phyloP scores from a whole-genome alignment of 2,113 vertebrate species.

The Nannobrachium achirus region DNA sequence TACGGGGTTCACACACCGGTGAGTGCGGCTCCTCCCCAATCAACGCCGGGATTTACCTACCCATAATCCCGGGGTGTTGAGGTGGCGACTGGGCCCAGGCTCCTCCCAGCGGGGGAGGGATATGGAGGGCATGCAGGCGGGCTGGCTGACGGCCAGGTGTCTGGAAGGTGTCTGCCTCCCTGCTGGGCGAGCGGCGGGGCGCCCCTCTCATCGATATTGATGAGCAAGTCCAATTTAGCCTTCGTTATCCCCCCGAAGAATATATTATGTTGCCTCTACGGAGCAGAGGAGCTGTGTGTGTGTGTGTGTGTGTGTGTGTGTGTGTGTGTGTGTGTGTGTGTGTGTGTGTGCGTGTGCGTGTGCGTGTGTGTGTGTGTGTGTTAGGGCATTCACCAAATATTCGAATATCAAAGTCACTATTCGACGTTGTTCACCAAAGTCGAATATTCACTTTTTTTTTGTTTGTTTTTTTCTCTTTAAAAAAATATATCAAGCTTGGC shows the following conservation, averaged over 20 bases:
- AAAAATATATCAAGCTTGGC: no score
- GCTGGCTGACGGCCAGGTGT: neutral
- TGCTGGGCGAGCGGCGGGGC: neutral
- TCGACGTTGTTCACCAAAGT: no score
- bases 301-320: conserved; percentile 8
- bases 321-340: conserved; percentile 1
- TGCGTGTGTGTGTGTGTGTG: no score
- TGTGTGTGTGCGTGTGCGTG: neutral
- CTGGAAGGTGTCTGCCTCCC: neutral
- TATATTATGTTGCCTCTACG: no score
- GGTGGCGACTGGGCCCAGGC: neutral
- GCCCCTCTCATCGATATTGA: neutral
- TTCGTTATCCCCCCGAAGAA: no score
- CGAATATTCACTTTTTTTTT: no score
- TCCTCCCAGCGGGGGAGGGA: conserved; percentile 14
- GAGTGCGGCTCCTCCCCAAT: neutral
- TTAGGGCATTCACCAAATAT: no score
- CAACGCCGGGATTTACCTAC: conserved; percentile 4
- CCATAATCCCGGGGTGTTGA: neutral
- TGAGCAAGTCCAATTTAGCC: neutral
- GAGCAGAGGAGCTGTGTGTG: neutral
- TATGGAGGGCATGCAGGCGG: neutral
- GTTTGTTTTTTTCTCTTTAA: no score
- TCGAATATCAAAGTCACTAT: no score
- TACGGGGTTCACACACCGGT: neutral